These are phyloP conservation scores for Drosophila kurseongensis DNA, from an alignment of 1,140 invertebrate genomes.

Conservation along the genomic window DNA sequence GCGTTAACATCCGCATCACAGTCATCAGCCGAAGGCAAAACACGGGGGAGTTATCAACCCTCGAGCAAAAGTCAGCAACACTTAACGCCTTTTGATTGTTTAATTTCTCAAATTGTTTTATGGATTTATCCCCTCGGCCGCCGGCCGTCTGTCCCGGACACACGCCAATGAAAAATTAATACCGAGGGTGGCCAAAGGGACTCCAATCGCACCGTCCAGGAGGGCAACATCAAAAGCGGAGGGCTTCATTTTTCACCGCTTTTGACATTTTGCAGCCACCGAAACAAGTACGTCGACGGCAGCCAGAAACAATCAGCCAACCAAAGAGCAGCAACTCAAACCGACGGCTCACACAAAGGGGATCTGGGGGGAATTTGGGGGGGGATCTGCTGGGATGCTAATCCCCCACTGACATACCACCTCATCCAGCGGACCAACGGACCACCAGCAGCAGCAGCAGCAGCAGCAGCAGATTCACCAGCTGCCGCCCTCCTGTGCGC, in stretches of 20 bases:
- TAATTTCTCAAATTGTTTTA: constrained; percentile 84
- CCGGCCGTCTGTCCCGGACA: constrained; percentile 45
- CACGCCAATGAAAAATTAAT: constrained; percentile 83
- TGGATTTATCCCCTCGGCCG: constrained; percentile 69
- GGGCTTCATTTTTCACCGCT: constrained; percentile 81
- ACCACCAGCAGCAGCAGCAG: constrained; percentile 9
- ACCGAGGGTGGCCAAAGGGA: constrained; percentile 29
- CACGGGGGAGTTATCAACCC: constrained; percentile 20
- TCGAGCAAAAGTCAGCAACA: constrained; percentile 68
- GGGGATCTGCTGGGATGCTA: constrained; percentile 33
- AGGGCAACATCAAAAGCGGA: constrained; percentile 68
- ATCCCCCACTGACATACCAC: constrained; percentile 58
- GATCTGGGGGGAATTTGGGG: not conserved
- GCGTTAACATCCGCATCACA: constrained; percentile 27
- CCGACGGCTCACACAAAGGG: constrained; percentile 28
- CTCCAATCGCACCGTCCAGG: constrained; percentile 18
- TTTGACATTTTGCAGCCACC: constrained; percentile 80
- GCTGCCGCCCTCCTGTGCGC: constrained; percentile 54
- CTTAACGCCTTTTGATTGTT: constrained; percentile 83
- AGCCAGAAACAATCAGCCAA: constrained; percentile 79
- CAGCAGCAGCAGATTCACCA: constrained; percentile 18
- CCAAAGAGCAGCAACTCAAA: constrained; percentile 69
- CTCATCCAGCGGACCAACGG: constrained; percentile 42
- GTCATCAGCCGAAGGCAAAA: not conserved
- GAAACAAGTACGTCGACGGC: constrained; percentile 25